phyloP scores from a whole-genome alignment of 1,140 invertebrate genomes.

The Drepana arcuata region DNA sequence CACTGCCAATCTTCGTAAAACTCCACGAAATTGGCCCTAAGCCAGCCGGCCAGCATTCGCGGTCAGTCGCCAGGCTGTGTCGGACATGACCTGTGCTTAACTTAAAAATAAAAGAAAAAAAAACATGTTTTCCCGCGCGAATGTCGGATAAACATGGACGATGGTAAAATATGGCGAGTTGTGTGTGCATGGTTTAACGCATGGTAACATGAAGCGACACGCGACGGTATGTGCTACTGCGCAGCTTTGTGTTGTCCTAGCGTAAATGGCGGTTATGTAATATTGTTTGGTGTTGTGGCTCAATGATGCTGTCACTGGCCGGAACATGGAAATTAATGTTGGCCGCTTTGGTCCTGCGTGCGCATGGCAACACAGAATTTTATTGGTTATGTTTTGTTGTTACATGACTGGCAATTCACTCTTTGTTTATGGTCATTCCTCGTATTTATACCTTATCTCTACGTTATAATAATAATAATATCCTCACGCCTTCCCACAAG shows the following conservation, averaged over 20 bases:
- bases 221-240: slow-evolving; percentile 20
- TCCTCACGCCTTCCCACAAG: too few relatives aligned
- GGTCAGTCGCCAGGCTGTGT: slow-evolving; percentile 36
- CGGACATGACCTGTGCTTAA: slow-evolving; percentile 20
- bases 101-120: slow-evolving; percentile 22
- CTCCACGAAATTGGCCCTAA: slow-evolving; percentile 22
- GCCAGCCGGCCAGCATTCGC: slow-evolving; percentile 36
- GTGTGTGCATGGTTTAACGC: too few relatives aligned
- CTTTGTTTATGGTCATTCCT: too few relatives aligned
- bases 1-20: slow-evolving; percentile 8
- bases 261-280: slow-evolving; percentile 48
- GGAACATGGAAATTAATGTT: too few relatives aligned
- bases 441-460: too few relatives aligned
- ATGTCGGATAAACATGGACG: slow-evolving; percentile 51
- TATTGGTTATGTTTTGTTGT: too few relatives aligned
- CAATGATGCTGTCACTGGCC: too few relatives aligned
- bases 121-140: slow-evolving; percentile 43
- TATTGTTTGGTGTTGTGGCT: slow-evolving; percentile 16
- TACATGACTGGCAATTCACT: too few relatives aligned
- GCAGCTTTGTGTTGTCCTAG: slow-evolving; percentile 27
- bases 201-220: too few relatives aligned
- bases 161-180: slow-evolving; percentile 39
- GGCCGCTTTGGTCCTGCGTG: too few relatives aligned
- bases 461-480: too few relatives aligned
- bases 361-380: too few relatives aligned